Percentiles rank a stretch among this genome's conserved stretches.
Conservation (phyloP, 2,888 invertebrate genomes). For the Thymelicus sylvestris region DNA sequence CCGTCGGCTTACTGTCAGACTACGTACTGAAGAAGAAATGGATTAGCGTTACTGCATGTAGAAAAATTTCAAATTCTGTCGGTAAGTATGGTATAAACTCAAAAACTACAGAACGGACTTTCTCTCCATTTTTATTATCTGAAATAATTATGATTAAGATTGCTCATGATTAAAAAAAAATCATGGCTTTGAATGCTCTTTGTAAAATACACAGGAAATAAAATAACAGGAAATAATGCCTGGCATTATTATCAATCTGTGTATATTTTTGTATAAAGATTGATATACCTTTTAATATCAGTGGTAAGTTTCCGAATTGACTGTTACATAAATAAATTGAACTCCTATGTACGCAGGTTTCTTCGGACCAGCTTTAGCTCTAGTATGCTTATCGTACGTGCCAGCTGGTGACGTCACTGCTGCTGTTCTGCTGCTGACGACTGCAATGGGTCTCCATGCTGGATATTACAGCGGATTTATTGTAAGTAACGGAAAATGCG, state of each 20-base stretch:
- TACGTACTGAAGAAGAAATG: conserved; percentile 73
- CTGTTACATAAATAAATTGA: neutral
- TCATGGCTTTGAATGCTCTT: too few species aligned
- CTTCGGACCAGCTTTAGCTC: conserved; percentile 83
- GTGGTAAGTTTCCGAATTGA: too few species aligned
- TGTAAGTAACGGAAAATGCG: conserved; percentile 8
- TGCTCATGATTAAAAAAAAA: too few species aligned
- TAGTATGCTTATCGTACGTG: conserved; percentile 83
- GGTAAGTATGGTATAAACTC: neutral
- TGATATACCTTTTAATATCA: too few species aligned
- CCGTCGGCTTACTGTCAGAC: conserved; percentile 72
- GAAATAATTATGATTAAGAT: too few species aligned
- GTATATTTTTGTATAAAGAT: too few species aligned
- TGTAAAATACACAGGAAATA: too few species aligned
- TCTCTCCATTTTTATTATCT: too few species aligned
- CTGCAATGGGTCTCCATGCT: conserved; percentile 87
- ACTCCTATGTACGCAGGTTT: conserved; percentile 43
- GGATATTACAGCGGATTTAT: conserved; percentile 41
- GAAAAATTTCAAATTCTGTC: conserved; percentile 39
- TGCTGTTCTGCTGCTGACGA: conserved; percentile 85
- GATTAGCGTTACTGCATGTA: conserved; percentile 72
- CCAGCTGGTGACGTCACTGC: conserved; percentile 66
- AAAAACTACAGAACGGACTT: too few species aligned
- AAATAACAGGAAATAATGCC: too few species aligned
- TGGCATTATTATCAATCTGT: too few species aligned